These are phyloP conservation scores for Aselliscus stoliczkanus DNA, from an alignment of 2,797 vertebrate species.

Conservation along the genomic window DNA sequence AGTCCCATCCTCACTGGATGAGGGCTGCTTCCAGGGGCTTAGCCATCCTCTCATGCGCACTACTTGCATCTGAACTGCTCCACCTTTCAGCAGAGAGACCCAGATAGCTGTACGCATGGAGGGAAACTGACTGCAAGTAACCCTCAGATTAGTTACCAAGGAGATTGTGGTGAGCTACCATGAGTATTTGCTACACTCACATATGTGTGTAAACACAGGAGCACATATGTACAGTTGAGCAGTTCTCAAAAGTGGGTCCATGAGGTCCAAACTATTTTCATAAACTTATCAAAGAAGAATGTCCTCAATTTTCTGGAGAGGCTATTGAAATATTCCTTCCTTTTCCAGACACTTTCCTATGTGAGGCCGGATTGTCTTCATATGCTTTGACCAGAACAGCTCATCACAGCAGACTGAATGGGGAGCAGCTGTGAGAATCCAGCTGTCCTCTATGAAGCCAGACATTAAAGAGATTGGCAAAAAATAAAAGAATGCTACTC, in stretches of 20 bases:
- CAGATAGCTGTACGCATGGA: neutral
- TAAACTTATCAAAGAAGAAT: neutral
- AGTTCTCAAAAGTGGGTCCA: neutral
- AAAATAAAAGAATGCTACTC: neutral
- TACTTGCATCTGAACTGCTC: neutral
- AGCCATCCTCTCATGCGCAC: neutral
- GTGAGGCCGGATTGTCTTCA: neutral
- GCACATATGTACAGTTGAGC: neutral
- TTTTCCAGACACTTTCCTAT: neutral
- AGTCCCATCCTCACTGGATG: neutral
- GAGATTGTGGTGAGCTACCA: neutral
- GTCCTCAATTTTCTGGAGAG: neutral
- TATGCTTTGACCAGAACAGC: neutral
- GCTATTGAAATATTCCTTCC: neutral
- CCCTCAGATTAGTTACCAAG: neutral
- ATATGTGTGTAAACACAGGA: neutral
- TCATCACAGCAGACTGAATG: neutral
- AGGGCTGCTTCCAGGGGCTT: neutral
- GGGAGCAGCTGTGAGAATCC: neutral
- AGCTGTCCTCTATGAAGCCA: neutral
- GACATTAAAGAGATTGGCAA: neutral
- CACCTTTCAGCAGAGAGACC: neutral
- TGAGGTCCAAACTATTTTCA: neutral
- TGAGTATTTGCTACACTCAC: neutral
- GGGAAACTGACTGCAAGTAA: neutral